Conservation (phyloP, 92 coral and sea anemone species). For the Parazoanthus darwini region DNA sequence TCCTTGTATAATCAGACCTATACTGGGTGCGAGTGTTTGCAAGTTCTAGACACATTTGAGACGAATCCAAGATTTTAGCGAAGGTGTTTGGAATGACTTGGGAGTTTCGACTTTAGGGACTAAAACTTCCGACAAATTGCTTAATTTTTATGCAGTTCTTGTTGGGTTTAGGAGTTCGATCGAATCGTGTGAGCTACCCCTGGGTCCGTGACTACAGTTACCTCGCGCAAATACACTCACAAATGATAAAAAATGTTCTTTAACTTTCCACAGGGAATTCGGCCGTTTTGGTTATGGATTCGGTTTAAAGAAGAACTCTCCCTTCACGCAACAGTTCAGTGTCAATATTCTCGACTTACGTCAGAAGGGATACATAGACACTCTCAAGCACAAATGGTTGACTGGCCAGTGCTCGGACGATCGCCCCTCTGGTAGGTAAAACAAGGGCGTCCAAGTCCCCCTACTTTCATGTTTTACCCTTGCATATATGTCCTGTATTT, state of each 20-base stretch:
- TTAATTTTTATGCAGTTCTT: too few species aligned
- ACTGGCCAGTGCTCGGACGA: constrained; percentile 49
- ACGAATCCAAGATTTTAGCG: too few species aligned
- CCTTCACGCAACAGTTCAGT: constrained; percentile 76
- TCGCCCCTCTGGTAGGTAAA: constrained; percentile 1
- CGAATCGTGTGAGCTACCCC: too few species aligned
- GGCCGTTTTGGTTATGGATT: constrained; percentile 79
- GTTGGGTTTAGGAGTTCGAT: too few species aligned
- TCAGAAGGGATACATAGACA: constrained; percentile 62
- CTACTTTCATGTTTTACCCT: neutral
- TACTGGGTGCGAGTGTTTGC: neutral
- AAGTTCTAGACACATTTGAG: too few species aligned
- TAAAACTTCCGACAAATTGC: too few species aligned
- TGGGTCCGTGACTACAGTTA: too few species aligned
- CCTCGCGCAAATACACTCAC: neutral
- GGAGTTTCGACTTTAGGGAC: too few species aligned
- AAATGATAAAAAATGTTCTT: neutral
- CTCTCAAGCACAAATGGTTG: constrained; percentile 68
- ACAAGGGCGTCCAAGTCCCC: too few species aligned
- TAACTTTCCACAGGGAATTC: constrained; percentile 51
- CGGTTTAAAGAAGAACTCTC: constrained; percentile 72
- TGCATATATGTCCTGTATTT: too few species aligned
- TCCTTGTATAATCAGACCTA: neutral
- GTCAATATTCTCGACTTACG: constrained; percentile 69
- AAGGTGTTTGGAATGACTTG: too few species aligned